Percentiles rank a stretch among this genome's conserved stretches.
phyloP scores from a whole-genome alignment of 2,797 vertebrate species.

The Discoglossus pictus region DNA sequence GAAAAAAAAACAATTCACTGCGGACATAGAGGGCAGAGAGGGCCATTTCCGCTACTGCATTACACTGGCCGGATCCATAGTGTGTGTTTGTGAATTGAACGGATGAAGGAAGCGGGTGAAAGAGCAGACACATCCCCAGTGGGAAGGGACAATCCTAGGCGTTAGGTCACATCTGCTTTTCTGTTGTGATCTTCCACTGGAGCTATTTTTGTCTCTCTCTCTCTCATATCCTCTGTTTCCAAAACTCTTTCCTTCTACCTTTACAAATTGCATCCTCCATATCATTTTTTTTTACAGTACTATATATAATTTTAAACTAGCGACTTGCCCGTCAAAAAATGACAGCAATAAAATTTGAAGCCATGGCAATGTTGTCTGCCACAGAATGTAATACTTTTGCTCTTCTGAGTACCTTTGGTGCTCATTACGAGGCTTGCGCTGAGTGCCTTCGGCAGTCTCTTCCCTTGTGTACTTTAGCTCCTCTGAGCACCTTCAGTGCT shows the following conservation, averaged over 20 bases:
- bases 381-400: no score
- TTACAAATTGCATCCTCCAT: slow-evolving; percentile 8
- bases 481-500: no score
- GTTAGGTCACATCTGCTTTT: slow-evolving; percentile 48
- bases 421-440: no score
- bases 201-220: slow-evolving; percentile 35
- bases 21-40: slow-evolving; percentile 38
- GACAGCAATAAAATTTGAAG: no score
- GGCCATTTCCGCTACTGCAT: slow-evolving; percentile 34
- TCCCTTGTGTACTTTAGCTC: no score
- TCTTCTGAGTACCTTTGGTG: no score
- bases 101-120: slow-evolving; percentile 45
- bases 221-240: slow-evolving; percentile 41
- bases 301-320: no score
- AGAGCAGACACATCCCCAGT: slow-evolving; percentile 44
- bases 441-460: no score
- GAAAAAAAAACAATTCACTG: slow-evolving; percentile 34
- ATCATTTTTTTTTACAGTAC: no score
- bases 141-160: slow-evolving; percentile 36
- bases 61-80: slow-evolving; percentile 27
- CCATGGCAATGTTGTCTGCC: no score
- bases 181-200: slow-evolving; percentile 38
- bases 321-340: no score
- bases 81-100: slow-evolving; percentile 44
- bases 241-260: slow-evolving; percentile 39